Evolutionary conservation across 2,113 vertebrate genomes (phyloP).

Genomic region (Erinaceus europaeus): DNA sequence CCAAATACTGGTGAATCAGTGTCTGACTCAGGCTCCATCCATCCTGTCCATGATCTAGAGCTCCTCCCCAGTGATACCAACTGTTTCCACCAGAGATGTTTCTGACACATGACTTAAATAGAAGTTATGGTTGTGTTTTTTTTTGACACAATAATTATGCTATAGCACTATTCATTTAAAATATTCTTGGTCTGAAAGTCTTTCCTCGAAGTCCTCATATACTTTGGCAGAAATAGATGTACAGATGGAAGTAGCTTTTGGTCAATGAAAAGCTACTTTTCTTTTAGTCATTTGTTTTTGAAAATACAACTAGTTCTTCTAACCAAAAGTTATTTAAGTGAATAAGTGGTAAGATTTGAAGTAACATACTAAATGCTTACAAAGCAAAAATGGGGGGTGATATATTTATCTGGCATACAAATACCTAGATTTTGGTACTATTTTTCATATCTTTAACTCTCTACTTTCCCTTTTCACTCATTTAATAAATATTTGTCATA

Average conservation of each 20-base stretch:
- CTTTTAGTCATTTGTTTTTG: not conserved
- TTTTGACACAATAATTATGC: slow-evolving; percentile 1
- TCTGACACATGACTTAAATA: not conserved
- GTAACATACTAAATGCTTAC: not conserved
- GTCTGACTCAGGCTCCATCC: slow-evolving; percentile 48
- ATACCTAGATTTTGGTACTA: not conserved
- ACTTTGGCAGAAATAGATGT: not conserved
- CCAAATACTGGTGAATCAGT: slow-evolving; percentile 51
- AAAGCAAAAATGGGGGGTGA: not conserved
- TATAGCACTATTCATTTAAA: slow-evolving; percentile 18
- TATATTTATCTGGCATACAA: not conserved
- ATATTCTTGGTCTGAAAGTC: not conserved
- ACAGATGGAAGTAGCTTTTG: not conserved
- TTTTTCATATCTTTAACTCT: not conserved
- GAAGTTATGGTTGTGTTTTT: not conserved
- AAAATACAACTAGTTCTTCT: not conserved
- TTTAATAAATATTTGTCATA: not conserved
- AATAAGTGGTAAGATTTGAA: not conserved
- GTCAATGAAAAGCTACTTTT: not conserved
- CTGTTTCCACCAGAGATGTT: not conserved
- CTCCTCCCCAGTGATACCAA: slow-evolving; percentile 43
- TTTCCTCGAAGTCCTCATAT: not conserved
- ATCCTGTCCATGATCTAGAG: not conserved
- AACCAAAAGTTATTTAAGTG: not conserved
- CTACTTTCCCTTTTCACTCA: not conserved